Percentiles rank a stretch among this genome's conserved stretches.
phyloP scores from a whole-genome alignment of 2,888 invertebrate genomes.

The Harmothoe impar region DNA sequence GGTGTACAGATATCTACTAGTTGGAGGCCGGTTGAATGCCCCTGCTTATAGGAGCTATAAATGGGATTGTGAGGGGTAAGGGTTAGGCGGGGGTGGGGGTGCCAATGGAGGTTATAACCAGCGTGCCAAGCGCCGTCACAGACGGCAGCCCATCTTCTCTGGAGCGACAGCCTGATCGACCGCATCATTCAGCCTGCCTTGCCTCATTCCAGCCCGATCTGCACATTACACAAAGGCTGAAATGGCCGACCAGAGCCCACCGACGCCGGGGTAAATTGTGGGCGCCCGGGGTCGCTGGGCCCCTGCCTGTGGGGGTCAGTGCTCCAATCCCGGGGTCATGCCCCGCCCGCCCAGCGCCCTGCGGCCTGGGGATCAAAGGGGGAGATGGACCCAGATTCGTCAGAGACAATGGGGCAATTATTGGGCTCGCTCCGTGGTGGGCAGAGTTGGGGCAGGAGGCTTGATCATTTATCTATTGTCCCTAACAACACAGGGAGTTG shows the following conservation, averaged over 20 bases:
- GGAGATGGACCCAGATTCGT: conserved; percentile 51
- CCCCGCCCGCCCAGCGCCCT: neutral
- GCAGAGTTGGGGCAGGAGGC: conserved; percentile 1
- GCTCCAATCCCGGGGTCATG: conserved; percentile 50
- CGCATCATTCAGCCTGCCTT: conserved; percentile 47
- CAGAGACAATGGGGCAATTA: conserved; percentile 62
- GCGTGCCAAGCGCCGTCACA: neutral
- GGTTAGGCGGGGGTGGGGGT: neutral
- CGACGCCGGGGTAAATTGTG: conserved; percentile 50
- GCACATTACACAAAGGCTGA: conserved; percentile 38
- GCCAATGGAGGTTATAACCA: neutral
- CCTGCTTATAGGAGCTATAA: too few relatives aligned
- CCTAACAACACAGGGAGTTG: neutral
- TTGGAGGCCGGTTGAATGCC: too few relatives aligned
- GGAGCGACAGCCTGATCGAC: neutral
- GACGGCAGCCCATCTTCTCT: conserved; percentile 12
- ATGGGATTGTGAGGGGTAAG: too few relatives aligned
- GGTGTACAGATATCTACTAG: too few relatives aligned
- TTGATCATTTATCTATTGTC: conserved; percentile 55
- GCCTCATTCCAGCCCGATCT: conserved; percentile 37
- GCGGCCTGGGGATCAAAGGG: conserved; percentile 6
- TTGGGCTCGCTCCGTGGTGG: conserved; percentile 34
- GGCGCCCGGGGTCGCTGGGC: neutral
- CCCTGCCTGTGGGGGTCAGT: neutral
- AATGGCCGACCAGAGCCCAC: neutral